These are phyloP conservation scores for Tetramorium alpestre DNA, from an alignment of 1,140 invertebrate species.

Conservation along the genomic window DNA sequence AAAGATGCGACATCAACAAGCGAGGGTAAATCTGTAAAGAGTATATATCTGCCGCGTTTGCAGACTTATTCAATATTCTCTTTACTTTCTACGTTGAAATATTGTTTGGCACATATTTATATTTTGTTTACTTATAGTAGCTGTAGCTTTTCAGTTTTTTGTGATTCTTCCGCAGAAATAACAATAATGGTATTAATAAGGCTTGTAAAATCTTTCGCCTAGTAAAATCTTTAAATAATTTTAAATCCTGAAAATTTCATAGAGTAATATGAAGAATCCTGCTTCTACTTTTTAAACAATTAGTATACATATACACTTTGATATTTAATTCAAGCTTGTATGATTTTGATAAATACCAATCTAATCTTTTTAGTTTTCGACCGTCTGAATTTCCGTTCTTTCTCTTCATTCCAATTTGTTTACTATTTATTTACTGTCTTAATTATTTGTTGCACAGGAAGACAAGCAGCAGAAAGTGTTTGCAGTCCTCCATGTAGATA, in stretches of 20 bases:
- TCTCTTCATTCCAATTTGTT: conserved; percentile 55
- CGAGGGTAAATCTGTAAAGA: conserved; percentile 79
- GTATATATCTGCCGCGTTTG: background rate
- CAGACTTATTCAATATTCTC: conserved; percentile 28
- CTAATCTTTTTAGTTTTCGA: conserved; percentile 10
- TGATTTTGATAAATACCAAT: background rate
- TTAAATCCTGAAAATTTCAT: background rate
- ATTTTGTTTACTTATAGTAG: conserved; percentile 16
- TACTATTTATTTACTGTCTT: conserved; percentile 70
- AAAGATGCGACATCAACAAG: conserved; percentile 88
- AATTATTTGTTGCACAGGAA: conserved; percentile 87
- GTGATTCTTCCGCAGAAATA: background rate
- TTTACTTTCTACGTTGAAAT: conserved; percentile 35
- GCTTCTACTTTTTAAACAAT: conserved; percentile 18
- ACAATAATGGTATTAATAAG: background rate
- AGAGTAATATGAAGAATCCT: conserved; percentile 20
- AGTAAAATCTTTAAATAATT: background rate
- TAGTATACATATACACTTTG: background rate
- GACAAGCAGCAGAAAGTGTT: conserved; percentile 88
- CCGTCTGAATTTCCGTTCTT: background rate
- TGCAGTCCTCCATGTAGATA: conserved; percentile 89
- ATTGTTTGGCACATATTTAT: conserved; percentile 54
- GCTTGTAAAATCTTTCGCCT: background rate
- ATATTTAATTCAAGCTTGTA: conserved; percentile 22
- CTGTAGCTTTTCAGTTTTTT: conserved; percentile 33